Base-by-base conservation (phyloP, 2,888 invertebrate genomes). In the Caenorhabditis parvicauda region DNA sequence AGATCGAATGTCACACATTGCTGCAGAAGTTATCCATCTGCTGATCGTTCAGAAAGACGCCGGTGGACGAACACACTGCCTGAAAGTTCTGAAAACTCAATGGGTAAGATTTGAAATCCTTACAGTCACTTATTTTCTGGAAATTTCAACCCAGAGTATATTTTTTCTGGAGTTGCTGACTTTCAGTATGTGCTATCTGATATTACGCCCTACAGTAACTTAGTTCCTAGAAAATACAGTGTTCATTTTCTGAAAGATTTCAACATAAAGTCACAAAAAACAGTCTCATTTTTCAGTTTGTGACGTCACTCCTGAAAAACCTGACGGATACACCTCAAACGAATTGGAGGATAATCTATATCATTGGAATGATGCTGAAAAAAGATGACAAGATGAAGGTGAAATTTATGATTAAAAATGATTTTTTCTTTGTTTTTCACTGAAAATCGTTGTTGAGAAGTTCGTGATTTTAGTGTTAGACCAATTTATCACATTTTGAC, bases 341-440 rank as follows among this genome's bases (percentile, higher is more conserved):
- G 4, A 51, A 42, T 24, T n/a, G 24, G 2, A 38, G 28, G 7
- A 14, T 51, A 27, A n/a, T 51, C 2, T 4, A 28, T 3, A 51
- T 51, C 42, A 5, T 51, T n/a, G 14, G 41, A 17, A 28, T 29
- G 25, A 27, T 62, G 1, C 43, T 48, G 19, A 53, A 52, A 25
- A 54, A 57, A 17, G 57, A 62, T 43, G 17, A 35, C 0, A 2
- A 4, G 1, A 25, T 62, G 21, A 62, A 58, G 22, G 51, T 51
- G 9, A 9, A 32, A n/a, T 32, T 12, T 32, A 12, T 32, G 35
- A 32, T 32, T 12, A 32, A 12, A 9, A n/a, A 32, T 12, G 35
- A 32, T 32, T 32, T 32, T 32, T 32, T n/a, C 9, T 9, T 9
- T 12, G n/a, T 32, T n/a, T 32, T n/a, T 32, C n/a, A 12, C n/a